Percentiles rank a stretch among this genome's conserved stretches.
phyloP scores from a whole-genome alignment of 2,113 vertebrate genomes.

The Oceanites oceanicus region DNA sequence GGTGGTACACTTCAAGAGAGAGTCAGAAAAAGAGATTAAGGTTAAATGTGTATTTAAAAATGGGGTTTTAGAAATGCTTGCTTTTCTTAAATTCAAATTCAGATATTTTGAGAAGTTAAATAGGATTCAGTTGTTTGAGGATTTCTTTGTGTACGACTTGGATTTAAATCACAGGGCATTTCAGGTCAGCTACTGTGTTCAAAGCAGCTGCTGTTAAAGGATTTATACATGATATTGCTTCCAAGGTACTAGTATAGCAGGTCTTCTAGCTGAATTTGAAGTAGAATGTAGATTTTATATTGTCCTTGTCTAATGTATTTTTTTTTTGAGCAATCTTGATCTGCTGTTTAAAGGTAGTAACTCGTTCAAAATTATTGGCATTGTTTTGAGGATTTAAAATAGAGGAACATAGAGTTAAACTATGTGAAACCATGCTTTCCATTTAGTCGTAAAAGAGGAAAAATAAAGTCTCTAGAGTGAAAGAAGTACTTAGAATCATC shows the following conservation, averaged over 20 bases:
- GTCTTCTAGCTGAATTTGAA: slow-evolving; percentile 9
- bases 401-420: not conserved
- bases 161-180: slow-evolving; percentile 59
- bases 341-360: not conserved
- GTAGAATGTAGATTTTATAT: not conserved
- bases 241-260: slow-evolving; percentile 21
- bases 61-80: not conserved
- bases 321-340: not conserved
- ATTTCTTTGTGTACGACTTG: slow-evolving; percentile 61
- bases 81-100: slow-evolving; percentile 37
- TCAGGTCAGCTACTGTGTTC: slow-evolving; percentile 43
- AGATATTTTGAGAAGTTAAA: slow-evolving; percentile 60
- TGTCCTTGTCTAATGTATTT: not conserved
- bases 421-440: not conserved
- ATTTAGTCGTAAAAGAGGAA: not conserved
- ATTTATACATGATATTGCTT: slow-evolving; percentile 21
- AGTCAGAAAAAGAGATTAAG: slow-evolving; percentile 42
- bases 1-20: not conserved
- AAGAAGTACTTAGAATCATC: not conserved
- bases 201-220: slow-evolving; percentile 3
- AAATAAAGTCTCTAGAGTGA: not conserved
- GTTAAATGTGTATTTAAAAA: slow-evolving; percentile 25
- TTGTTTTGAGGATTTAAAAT: not conserved
- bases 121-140: slow-evolving; percentile 55
- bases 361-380: not conserved